Percentiles rank a stretch among this genome's conserved stretches.
Evolutionary conservation across 2,888 invertebrate species (phyloP).

Genomic region (Saturnia japonica): DNA sequence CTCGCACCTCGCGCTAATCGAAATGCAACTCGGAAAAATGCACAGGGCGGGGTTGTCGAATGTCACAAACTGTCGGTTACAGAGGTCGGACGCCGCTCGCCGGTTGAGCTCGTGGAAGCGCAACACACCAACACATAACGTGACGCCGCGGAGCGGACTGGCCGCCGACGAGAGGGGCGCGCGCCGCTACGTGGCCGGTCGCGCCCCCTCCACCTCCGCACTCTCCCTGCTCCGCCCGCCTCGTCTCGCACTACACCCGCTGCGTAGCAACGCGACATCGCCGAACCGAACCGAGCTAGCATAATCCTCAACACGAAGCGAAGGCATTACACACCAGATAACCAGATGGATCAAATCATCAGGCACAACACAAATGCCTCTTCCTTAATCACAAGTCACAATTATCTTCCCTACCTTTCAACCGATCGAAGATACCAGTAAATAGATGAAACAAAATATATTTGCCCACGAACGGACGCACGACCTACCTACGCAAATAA

Average conservation of each 20-base stretch:
- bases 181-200: conserved; percentile 45
- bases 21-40: conserved; percentile 74
- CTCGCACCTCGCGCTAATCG: conserved; percentile 70
- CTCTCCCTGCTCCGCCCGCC: conserved; percentile 33
- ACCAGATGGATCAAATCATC: not conserved
- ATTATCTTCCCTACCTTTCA: not conserved
- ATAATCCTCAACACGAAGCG: not conserved
- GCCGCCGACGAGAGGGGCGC: conserved; percentile 35
- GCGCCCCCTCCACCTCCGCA: conserved; percentile 38
- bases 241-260: no score
- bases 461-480: not conserved
- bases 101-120: conserved; percentile 50
- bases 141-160: conserved; percentile 73
- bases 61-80: conserved; percentile 77
- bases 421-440: not conserved
- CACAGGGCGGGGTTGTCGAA: conserved; percentile 81
- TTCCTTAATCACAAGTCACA: not conserved
- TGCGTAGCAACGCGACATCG: conserved; percentile 16
- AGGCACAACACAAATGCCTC: not conserved
- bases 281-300: not conserved
- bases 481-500: not conserved
- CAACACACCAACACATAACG: conserved; percentile 57
- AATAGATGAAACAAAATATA: not conserved
- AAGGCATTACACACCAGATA: not conserved
- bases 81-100: conserved; percentile 75